Percentiles rank a stretch among this genome's conserved stretches.
These are phyloP conservation scores for Ormyrus labotus DNA, from an alignment of 2,888 invertebrate species.

Conservation along the genomic window DNA sequence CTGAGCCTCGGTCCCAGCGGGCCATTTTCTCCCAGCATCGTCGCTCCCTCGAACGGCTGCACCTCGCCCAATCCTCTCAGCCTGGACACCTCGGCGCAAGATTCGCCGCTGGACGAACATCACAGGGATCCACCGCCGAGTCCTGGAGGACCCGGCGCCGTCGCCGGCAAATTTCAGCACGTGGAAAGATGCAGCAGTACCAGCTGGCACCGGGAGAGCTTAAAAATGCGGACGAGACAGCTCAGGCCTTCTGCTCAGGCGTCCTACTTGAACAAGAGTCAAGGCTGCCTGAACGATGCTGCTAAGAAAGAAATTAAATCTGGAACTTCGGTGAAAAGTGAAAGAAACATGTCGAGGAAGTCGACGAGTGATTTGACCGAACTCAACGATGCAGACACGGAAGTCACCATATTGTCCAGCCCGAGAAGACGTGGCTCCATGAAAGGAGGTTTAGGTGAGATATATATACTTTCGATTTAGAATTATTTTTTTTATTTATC, in stretches of 20 bases:
- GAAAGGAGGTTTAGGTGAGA: constrained; percentile 72
- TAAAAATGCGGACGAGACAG: constrained; percentile 42
- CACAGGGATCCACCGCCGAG: background rate
- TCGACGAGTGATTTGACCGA: constrained; percentile 88
- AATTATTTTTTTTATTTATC: too few species aligned
- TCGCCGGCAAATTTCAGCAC: constrained; percentile 26
- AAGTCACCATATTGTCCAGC: constrained; percentile 81
- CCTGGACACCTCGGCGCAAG: background rate
- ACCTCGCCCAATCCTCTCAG: background rate
- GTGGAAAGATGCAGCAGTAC: background rate
- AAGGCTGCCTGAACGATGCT: constrained; percentile 67
- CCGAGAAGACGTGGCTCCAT: constrained; percentile 83
- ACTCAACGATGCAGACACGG: constrained; percentile 78
- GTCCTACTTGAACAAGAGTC: constrained; percentile 66
- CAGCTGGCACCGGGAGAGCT: constrained; percentile 27
- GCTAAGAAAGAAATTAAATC: constrained; percentile 39
- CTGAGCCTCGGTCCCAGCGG: constrained; percentile 62
- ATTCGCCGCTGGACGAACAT: background rate
- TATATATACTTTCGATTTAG: too few species aligned
- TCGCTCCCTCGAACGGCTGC: constrained; percentile 50
- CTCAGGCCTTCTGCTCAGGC: background rate
- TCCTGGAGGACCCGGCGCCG: background rate
- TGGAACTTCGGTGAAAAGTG: constrained; percentile 41
- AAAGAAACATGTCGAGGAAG: constrained; percentile 77
- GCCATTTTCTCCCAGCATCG: constrained; percentile 67